phyloP scores from a whole-genome alignment of 2,888 invertebrate species.

The Pediacus dermestoides region DNA sequence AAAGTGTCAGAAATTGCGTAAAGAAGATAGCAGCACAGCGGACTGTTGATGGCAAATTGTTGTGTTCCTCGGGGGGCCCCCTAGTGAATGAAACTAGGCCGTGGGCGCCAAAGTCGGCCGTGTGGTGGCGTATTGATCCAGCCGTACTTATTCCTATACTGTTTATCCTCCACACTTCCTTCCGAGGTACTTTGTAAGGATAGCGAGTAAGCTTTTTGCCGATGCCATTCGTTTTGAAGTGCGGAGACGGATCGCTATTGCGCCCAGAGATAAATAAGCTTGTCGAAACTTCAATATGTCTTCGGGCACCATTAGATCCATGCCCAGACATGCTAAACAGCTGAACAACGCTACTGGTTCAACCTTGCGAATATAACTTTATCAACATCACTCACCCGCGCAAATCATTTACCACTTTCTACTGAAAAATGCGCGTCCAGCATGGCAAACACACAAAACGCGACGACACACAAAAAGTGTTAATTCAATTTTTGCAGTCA shows the following conservation, averaged over 20 bases:
- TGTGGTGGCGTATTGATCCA: background rate
- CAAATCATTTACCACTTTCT: background rate
- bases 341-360: too few relatives aligned
- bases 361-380: too few relatives aligned
- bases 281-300: constrained; percentile 34
- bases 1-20: constrained; percentile 3
- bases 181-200: constrained; percentile 31
- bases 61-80: constrained; percentile 3
- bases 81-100: background rate
- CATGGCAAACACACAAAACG: too few relatives aligned
- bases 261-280: constrained; percentile 32
- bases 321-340: too few relatives aligned
- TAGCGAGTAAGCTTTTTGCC: constrained; percentile 28
- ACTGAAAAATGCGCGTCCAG: too few relatives aligned
- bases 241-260: constrained; percentile 29
- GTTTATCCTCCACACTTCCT: constrained; percentile 33
- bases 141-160: constrained; percentile 26
- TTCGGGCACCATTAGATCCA: constrained; percentile 28
- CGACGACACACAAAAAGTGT: too few relatives aligned
- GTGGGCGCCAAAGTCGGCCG: background rate
- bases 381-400: too few relatives aligned
- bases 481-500: too few relatives aligned
- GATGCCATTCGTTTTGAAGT: constrained; percentile 30
- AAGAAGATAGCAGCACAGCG: constrained; percentile 3
- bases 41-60: constrained; percentile 6